Conservation (phyloP, 2,113 vertebrate genomes). For the Oryzias javanicus region DNA sequence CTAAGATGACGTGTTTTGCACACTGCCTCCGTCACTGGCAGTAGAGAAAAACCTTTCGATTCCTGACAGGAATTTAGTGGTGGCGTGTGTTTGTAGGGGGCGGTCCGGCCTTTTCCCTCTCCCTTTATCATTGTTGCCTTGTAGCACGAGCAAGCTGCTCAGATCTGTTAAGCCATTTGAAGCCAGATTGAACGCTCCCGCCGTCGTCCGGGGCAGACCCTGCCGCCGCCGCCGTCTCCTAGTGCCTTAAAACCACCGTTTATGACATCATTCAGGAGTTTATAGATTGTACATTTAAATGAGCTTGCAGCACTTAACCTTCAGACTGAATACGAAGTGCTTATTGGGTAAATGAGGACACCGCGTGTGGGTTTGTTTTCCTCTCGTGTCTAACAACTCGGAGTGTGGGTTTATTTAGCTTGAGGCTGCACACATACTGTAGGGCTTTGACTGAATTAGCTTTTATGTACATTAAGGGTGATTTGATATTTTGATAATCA, state of each 20-base stretch:
- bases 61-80: slow-evolving; percentile 46
- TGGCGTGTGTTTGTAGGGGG: slow-evolving; percentile 14
- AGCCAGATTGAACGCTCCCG: slow-evolving; percentile 78
- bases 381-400: slow-evolving; percentile 46
- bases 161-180: slow-evolving; percentile 88
- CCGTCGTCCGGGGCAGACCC: slow-evolving; percentile 71
- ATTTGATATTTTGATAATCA: slow-evolving; percentile 88
- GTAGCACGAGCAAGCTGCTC: slow-evolving; percentile 89
- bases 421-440: slow-evolving; percentile 77
- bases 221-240: slow-evolving; percentile 64
- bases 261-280: slow-evolving; percentile 84
- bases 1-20: slow-evolving; percentile 91
- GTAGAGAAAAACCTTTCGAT: slow-evolving; percentile 60
- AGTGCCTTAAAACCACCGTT: slow-evolving; percentile 98
- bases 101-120: slow-evolving; percentile 2
- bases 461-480: slow-evolving; percentile 85
- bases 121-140: slow-evolving; percentile 93
- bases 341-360: slow-evolving; percentile 28
- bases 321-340: slow-evolving; percentile 70
- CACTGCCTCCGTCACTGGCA: slow-evolving; percentile 89
- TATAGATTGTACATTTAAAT: slow-evolving; percentile 76
- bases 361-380: slow-evolving; percentile 33
- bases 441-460: slow-evolving; percentile 83
- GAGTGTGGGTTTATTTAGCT: slow-evolving; percentile 73
- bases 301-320: slow-evolving; percentile 93